These are phyloP conservation scores for Trichonephila clavipes DNA, from an alignment of 1,140 invertebrate species.

Conservation along the genomic window DNA sequence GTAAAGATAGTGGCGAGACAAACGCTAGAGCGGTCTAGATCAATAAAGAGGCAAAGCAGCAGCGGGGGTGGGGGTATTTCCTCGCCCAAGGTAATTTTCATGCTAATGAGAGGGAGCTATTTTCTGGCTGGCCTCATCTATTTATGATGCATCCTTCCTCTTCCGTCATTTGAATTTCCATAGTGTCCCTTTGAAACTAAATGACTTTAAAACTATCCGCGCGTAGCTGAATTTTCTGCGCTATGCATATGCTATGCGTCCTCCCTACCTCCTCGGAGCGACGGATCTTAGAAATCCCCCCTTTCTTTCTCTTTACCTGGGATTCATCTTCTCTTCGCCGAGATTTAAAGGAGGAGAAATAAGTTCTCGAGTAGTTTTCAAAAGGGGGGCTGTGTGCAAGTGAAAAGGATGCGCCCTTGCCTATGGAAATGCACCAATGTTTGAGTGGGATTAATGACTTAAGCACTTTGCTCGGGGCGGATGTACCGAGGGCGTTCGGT, in stretches of 20 bases:
- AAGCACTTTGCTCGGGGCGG: not conserved
- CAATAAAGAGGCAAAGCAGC: constrained; percentile 47
- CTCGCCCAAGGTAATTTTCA: constrained; percentile 73
- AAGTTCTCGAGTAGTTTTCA: constrained; percentile 41
- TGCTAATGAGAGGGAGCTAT: constrained; percentile 74
- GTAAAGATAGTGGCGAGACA: constrained; percentile 54
- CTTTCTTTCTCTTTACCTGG: constrained; percentile 34
- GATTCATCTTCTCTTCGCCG: constrained; percentile 48
- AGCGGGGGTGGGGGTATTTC: constrained; percentile 29
- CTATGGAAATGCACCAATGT: too few relatives aligned
- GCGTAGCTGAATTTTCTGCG: constrained; percentile 50
- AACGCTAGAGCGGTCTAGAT: constrained; percentile 20
- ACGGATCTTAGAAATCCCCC: constrained; percentile 38
- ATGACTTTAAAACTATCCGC: constrained; percentile 75
- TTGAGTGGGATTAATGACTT: too few relatives aligned
- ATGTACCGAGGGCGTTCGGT: not conserved
- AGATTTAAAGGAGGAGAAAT: constrained; percentile 48
- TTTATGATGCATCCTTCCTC: constrained; percentile 72
- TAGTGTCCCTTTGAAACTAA: constrained; percentile 70
- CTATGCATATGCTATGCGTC: constrained; percentile 48
- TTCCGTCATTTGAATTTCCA: constrained; percentile 74
- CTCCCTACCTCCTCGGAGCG: constrained; percentile 2
- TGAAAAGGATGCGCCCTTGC: not conserved
- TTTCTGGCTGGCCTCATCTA: constrained; percentile 73
- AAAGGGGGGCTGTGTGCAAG: constrained; percentile 38